phyloP scores from a whole-genome alignment of 2,113 vertebrate genomes.

The Odontophorus gujanensis region DNA sequence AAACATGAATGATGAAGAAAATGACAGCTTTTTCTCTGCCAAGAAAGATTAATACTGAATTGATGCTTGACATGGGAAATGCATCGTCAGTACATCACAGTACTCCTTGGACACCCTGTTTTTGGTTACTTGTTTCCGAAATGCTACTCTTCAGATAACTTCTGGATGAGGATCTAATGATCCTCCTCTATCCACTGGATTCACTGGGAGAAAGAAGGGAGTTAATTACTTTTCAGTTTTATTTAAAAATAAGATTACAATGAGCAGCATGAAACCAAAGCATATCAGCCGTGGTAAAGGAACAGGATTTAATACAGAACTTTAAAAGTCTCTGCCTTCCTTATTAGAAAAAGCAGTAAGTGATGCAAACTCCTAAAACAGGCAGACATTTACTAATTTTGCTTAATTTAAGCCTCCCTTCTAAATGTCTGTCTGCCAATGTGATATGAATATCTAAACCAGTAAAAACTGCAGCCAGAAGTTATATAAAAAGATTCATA shows the following conservation, averaged over 20 bases:
- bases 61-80: background rate
- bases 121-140: constrained; percentile 1
- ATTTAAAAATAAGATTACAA: constrained; percentile 8
- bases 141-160: background rate
- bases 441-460: constrained; percentile 25
- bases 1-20: background rate
- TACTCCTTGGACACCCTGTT: background rate
- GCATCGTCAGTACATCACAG: background rate
- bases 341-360: background rate
- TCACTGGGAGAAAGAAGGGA: background rate
- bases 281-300: background rate
- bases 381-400: background rate
- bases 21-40: background rate
- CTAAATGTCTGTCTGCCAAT: background rate
- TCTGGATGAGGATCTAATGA: background rate
- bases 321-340: background rate
- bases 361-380: background rate
- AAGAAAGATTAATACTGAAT: background rate
- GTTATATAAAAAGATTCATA: background rate
- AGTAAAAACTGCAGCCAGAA: background rate
- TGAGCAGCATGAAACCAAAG: background rate
- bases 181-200: background rate
- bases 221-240: constrained; percentile 9
- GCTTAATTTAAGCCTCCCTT: background rate
- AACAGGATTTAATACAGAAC: background rate